Base-by-base conservation (phyloP, 2,888 invertebrate species). In the Cryptocheilus praepositus region DNA sequence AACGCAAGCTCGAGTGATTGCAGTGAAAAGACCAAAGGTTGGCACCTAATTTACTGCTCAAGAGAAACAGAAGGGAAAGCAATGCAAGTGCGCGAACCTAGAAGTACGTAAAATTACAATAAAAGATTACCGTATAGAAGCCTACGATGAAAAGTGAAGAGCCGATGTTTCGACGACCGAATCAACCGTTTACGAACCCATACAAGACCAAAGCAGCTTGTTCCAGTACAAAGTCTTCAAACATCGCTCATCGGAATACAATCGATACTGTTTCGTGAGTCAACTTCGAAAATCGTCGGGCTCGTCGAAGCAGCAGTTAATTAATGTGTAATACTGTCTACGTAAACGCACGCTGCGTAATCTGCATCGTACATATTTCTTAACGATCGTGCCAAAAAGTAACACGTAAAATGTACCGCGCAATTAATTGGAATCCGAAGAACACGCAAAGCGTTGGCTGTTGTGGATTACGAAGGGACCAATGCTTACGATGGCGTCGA, bases 301-400 rank as follows among this genome's bases (percentile, higher is more conserved):
- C 19, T 67, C 73, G 15, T 64, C 72, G 18, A 84, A 81, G 55
- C 79, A 83, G 0, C 55, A 68, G 43, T 58, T 77, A 21, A 58
- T 44, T 15, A 57, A 45, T n/a, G 15, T 4, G 7, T 44, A 15
- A 36, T 8, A 36, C 11, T 36, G 13, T 11, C 13, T 36, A 36
- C 11, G 13, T 36, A 36, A 28, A 28, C 4, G 3, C 28, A 7
- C 7, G 65, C 62, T 63, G 64, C 71, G 64, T 77, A 72, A 77
- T 79, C 63, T 75, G 69, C 65, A 76, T 77, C 67, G 61, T 73
- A 67, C 69, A 78, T 81, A 74, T 80, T 81, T 72, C 73, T 69
- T 76, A 79, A 77, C 74, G 72, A 76, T 71, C 71, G 84, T 84
- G 83, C 85, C 83, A 84, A 85, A 81, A 63, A 71, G 63, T 62